These are phyloP conservation scores for Paratilapia polleni DNA, from an alignment of 2,113 vertebrate genomes.

Conservation along the genomic window DNA sequence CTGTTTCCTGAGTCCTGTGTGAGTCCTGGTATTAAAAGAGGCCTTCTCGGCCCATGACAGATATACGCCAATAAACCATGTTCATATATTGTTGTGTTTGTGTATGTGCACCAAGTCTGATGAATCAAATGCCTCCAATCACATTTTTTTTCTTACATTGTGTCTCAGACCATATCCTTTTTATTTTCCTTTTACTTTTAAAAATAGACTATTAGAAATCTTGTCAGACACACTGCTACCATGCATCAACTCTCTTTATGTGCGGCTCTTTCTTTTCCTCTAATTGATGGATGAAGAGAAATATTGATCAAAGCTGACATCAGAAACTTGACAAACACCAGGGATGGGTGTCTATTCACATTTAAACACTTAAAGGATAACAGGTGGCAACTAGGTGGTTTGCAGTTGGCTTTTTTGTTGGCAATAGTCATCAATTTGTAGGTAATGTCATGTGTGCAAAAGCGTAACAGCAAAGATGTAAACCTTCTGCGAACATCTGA, in stretches of 20 bases:
- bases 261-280: not conserved
- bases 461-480: not conserved
- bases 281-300: constrained; percentile 43
- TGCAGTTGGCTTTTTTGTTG: not conserved
- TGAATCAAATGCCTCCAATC: constrained; percentile 19
- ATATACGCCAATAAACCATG: not conserved
- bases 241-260: constrained; percentile 13
- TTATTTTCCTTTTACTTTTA: constrained; percentile 21
- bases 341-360: constrained; percentile 7
- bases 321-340: constrained; percentile 34
- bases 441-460: not conserved
- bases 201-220: constrained; percentile 39
- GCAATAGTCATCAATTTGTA: constrained; percentile 5
- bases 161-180: constrained; percentile 13
- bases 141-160: not conserved
- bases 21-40: no score
- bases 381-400: constrained; percentile 9
- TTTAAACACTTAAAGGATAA: constrained; percentile 31
- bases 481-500: not conserved
- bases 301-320: constrained; percentile 51
- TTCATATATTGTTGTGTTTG: not conserved
- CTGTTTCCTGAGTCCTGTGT: no score
- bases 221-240: constrained; percentile 2
- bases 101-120: not conserved
- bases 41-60: no score